A percentile compares a stretch with the other conserved stretches of the same genome.
Evolutionary conservation across 2,888 invertebrate species (phyloP).

Genomic region (Pteria penguin): DNA sequence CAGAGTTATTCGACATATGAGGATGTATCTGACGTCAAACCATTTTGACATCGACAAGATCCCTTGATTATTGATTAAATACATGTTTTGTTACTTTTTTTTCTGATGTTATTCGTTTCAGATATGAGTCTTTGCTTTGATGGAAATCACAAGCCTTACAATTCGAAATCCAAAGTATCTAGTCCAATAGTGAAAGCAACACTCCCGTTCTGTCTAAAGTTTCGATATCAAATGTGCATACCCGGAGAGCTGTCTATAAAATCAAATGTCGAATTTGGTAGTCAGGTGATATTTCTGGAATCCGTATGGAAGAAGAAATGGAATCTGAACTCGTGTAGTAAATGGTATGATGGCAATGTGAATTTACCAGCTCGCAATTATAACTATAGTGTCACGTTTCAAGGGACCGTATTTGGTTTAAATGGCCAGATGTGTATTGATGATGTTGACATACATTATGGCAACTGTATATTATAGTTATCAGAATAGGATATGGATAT

Average conservation of each 20-base stretch:
- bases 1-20: no score
- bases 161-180: background rate
- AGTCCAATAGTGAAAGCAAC: background rate
- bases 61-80: no score
- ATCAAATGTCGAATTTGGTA: background rate
- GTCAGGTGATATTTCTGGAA: background rate
- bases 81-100: no score
- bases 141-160: background rate
- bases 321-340: background rate
- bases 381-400: background rate
- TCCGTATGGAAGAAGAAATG: background rate
- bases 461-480: no score
- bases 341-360: background rate
- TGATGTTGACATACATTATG: background rate
- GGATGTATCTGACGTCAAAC: no score
- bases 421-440: background rate
- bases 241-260: background rate
- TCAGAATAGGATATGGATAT: no score
- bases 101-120: background rate
- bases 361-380: background rate
- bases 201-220: constrained; percentile 3
- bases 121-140: background rate
- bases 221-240: constrained; percentile 9
- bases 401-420: background rate
- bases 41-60: no score